Percentiles rank a stretch among this genome's conserved stretches.
phyloP scores from a whole-genome alignment of 2,888 invertebrate genomes.

The Luffia ferchaultella region DNA sequence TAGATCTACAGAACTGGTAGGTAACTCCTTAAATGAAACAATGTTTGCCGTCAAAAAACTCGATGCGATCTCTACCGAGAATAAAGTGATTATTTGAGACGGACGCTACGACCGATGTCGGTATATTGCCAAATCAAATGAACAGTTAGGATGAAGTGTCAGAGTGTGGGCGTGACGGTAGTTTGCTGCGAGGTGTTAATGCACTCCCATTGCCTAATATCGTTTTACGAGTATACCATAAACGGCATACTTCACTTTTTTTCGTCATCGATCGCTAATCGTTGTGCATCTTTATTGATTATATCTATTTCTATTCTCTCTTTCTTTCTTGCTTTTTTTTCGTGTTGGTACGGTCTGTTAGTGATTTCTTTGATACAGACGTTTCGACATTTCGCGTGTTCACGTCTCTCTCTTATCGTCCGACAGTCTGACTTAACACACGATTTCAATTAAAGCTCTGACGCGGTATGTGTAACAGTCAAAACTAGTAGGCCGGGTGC shows the following conservation, averaged over 20 bases:
- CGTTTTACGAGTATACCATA: conserved; percentile 52
- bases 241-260: conserved; percentile 33
- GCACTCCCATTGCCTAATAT: conserved; percentile 59
- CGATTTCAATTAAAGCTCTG: conserved; percentile 61
- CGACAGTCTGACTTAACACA: conserved; percentile 27
- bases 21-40: background rate
- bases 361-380: background rate
- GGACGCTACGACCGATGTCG: background rate
- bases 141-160: background rate
- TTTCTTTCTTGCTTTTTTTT: no score
- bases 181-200: conserved; percentile 52
- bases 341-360: no score
- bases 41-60: background rate
- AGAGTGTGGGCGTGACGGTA: conserved; percentile 41
- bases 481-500: conserved; percentile 42
- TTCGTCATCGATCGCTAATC: conserved; percentile 46
- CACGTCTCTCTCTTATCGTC: conserved; percentile 3
- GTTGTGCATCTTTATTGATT: conserved; percentile 1
- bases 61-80: background rate
- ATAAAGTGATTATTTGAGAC: background rate
- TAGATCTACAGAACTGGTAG: no score
- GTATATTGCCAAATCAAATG: background rate
- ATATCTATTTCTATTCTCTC: background rate
- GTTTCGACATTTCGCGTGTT: conserved; percentile 1
- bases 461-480: conserved; percentile 43